phyloP scores from a whole-genome alignment of 2,888 invertebrate species.

The Gryllus longicercus region DNA sequence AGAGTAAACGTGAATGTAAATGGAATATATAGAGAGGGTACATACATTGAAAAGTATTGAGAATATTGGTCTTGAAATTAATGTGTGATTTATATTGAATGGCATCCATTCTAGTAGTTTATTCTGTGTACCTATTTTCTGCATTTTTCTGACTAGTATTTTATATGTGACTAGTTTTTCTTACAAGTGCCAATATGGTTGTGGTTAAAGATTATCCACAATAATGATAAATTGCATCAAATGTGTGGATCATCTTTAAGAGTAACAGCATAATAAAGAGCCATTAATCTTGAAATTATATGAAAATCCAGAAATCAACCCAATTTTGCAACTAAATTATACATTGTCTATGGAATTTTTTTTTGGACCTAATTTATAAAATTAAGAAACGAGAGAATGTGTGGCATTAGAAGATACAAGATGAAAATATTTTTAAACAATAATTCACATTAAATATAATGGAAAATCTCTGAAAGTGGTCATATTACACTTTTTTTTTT shows the following conservation, averaged over 20 bases:
- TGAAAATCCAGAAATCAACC: no score
- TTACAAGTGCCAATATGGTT: neutral
- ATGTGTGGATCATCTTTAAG: neutral
- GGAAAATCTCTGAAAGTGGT: neutral
- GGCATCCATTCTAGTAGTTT: slow-evolving; percentile 11
- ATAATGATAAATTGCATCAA: neutral
- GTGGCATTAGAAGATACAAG: no score
- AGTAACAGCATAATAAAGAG: neutral
- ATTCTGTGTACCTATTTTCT: slow-evolving; percentile 5
- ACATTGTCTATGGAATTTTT: no score
- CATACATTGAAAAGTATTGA: neutral
- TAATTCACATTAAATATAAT: no score
- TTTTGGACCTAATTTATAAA: no score
- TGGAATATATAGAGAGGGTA: neutral
- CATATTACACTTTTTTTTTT: neutral
- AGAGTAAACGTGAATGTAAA: slow-evolving; percentile 1
- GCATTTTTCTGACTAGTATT: neutral
- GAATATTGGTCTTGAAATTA: neutral
- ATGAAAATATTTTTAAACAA: no score
- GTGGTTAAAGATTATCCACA: neutral
- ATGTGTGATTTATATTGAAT: slow-evolving; percentile 3
- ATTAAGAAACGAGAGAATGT: no score
- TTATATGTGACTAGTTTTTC: neutral
- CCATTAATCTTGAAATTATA: neutral
- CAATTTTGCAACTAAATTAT: no score